Base-by-base conservation (phyloP, 2,113 vertebrate genomes). In the Myodes glareolus region DNA sequence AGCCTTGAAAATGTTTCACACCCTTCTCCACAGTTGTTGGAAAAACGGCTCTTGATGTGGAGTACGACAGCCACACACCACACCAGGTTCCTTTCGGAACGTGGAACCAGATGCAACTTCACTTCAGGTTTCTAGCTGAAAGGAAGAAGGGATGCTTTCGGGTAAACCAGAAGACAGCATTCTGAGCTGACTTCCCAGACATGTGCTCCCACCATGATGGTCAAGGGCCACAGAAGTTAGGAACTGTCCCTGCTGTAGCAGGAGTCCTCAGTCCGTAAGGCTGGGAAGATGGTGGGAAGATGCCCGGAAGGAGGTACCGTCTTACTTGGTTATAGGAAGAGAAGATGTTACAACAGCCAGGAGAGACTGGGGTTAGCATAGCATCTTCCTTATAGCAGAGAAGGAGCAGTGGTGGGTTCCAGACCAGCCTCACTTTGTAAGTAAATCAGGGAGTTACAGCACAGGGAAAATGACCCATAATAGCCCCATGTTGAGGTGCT, bases 351-450 rank as follows among this genome's bases (percentile, higher is more conserved):
- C 0, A 36, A 19, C 25, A 42, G 25, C 45, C 58, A 52, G n/a
- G 63, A 73, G n/a, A 63, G 39, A 25, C 42, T 19, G 31, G 29
- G 23, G 10, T 23, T 5, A 1, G 11, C 19, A 8, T 10, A 27
- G 39, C 13, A 39, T 23, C 12, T n/a, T 29, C 1, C 47, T 13
- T 5, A 7, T 10, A 27, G 0, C 9, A 42, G 29, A 17, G 52
- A 25, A 29, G 4, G 25, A 14, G 31, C 1, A 29, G 27, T 45
- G 16, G 33, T 50, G 1, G 1, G 27, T 45, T 50, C 11, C 58
- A 21, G 27, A 12, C 5, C 70, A n/a, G 42, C 73, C 63, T 94
- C 63, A 63, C 52, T 70, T 36, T 58, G 63, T 12, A 36, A 19
- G 50, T 47, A 12, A 63, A 72, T 63, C 70, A 55, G 21, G 3